Conservation (phyloP, 1,140 invertebrate genomes). For the Rhizoglyphus robini region DNA sequence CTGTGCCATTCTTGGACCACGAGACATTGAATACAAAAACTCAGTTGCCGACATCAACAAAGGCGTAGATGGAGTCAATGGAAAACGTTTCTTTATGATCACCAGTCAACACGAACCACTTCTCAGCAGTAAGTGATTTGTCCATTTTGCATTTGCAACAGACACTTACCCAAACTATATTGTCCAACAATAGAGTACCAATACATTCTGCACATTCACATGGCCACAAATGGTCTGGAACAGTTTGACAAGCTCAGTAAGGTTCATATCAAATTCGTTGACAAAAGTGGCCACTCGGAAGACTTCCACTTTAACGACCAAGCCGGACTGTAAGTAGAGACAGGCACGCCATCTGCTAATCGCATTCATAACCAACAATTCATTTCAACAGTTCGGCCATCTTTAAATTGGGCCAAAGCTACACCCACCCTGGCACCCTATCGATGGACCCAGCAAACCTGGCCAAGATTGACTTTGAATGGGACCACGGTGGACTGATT, state of each 20-base stretch:
- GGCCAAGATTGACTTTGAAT: not conserved
- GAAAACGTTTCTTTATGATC: slow-evolving; percentile 15
- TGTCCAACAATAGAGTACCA: too few relatives aligned
- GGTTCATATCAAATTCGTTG: not conserved
- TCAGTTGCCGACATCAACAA: too few relatives aligned
- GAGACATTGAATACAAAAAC: slow-evolving; percentile 21
- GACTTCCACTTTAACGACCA: not conserved
- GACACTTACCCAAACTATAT: too few relatives aligned
- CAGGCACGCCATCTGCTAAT: too few relatives aligned
- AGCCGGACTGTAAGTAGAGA: not conserved
- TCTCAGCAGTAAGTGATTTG: too few relatives aligned
- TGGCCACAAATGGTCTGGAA: too few relatives aligned
- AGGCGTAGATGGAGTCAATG: not conserved
- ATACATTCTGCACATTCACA: too few relatives aligned
- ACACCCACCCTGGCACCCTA: not conserved
- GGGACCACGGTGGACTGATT: not conserved
- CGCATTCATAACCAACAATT: not conserved
- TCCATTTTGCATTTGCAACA: too few relatives aligned
- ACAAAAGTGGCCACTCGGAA: not conserved
- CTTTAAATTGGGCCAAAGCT: not conserved
- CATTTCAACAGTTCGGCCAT: not conserved
- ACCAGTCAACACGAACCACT: slow-evolving; percentile 1
- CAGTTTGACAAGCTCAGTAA: not conserved
- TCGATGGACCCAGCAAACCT: not conserved
- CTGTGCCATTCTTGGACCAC: slow-evolving; percentile 26